Evolutionary conservation across 2,113 vertebrate genomes (phyloP).

Genomic region (Diadophis punctatus): DNA sequence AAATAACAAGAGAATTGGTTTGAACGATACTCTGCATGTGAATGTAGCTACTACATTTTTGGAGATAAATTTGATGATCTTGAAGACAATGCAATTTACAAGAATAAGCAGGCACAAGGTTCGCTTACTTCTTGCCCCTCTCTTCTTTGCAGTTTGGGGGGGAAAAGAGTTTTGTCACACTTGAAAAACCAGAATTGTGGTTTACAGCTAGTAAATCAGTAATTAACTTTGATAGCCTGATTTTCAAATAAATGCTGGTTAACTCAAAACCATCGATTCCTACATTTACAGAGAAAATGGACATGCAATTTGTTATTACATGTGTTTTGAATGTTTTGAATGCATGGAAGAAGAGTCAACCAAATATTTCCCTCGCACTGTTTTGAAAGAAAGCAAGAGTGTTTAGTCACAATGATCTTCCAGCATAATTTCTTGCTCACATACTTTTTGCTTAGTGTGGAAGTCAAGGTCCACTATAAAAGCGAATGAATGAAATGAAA

Average conservation of each 20-base stretch:
- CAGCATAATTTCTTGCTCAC: neutral
- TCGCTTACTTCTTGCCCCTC: neutral
- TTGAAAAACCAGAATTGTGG: neutral
- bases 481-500: neutral
- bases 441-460: neutral
- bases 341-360: neutral
- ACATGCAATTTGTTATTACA: neutral
- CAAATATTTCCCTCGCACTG: neutral
- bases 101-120: neutral
- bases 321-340: neutral
- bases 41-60: neutral
- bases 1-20: neutral
- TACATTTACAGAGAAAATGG: neutral
- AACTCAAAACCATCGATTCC: neutral
- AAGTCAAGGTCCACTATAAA: neutral
- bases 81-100: neutral
- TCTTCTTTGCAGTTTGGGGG: neutral
- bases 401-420: neutral
- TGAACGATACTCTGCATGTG: neutral
- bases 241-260: neutral
- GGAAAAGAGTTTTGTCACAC: neutral
- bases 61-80: neutral
- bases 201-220: neutral
- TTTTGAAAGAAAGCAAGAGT: neutral
- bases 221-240: neutral